phyloP scores from a whole-genome alignment of 2,113 vertebrate genomes.

The Ibidorhyncha struthersii region DNA sequence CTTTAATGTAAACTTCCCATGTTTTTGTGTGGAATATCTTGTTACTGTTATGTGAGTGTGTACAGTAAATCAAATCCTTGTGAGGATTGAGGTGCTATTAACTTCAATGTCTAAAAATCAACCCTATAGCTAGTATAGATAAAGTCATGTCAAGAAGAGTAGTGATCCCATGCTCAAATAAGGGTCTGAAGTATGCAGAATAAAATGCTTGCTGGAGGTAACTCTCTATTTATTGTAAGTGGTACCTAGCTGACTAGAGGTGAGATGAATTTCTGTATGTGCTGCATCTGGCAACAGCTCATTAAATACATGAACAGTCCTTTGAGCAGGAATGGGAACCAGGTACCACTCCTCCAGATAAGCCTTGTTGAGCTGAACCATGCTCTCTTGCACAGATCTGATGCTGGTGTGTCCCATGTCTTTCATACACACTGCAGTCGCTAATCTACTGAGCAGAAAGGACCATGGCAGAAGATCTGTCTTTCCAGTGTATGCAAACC shows the following conservation, averaged over 20 bases:
- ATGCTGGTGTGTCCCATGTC: not conserved
- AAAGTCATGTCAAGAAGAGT: not conserved
- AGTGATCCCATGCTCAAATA: not conserved
- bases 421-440: not conserved
- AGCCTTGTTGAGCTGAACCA: not conserved
- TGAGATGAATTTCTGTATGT: not conserved
- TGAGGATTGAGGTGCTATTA: not conserved
- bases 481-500: not conserved
- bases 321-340: not conserved
- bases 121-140: not conserved
- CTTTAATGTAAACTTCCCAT: not conserved
- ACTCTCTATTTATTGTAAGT: not conserved
- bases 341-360: not conserved
- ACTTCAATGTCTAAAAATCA: not conserved
- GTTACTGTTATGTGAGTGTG: not conserved
- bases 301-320: not conserved
- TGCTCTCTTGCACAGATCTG: not conserved
- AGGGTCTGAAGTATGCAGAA: not conserved
- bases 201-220: not conserved
- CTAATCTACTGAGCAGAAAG: not conserved
- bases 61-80: not conserved
- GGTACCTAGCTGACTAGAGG: not conserved
- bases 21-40: not conserved
- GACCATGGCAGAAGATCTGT: not conserved
- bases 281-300: not conserved